Evolutionary conservation across 2,888 invertebrate genomes (phyloP).

Genomic region (Micoletzkya japonica): DNA sequence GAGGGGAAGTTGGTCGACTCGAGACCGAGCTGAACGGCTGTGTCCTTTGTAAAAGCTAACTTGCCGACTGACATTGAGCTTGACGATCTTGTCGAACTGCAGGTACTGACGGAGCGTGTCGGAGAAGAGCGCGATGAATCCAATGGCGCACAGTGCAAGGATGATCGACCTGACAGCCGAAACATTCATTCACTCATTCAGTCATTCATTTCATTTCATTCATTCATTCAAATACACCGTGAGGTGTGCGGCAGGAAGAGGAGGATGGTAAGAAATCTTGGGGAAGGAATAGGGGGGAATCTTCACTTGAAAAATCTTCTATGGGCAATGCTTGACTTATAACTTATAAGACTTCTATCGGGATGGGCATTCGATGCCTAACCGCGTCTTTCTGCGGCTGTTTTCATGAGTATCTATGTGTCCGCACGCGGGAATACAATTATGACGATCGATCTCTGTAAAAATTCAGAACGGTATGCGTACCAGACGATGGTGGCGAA

Average conservation of each 20-base stretch:
- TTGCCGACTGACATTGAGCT: slow-evolving; percentile 36
- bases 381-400: too few relatives aligned
- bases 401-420: too few relatives aligned
- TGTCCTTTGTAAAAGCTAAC: neutral
- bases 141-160: slow-evolving; percentile 41
- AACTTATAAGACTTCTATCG: too few relatives aligned
- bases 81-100: slow-evolving; percentile 44
- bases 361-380: too few relatives aligned
- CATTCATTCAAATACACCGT: too few relatives aligned
- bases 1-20: slow-evolving; percentile 46
- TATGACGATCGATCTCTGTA: neutral
- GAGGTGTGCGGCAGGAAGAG: too few relatives aligned
- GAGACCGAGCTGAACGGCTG: slow-evolving; percentile 38
- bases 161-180: slow-evolving; percentile 43
- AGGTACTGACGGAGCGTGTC: slow-evolving; percentile 43
- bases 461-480: neutral
- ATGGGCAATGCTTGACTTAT: too few relatives aligned
- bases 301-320: too few relatives aligned
- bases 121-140: slow-evolving; percentile 48
- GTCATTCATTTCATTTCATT: too few relatives aligned
- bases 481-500: slow-evolving; percentile 29
- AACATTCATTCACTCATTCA: too few relatives aligned
- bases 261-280: too few relatives aligned
- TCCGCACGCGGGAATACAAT: neutral
- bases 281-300: too few relatives aligned